phyloP scores from a whole-genome alignment of 1,140 invertebrate genomes.

The Drosophila repleta region DNA sequence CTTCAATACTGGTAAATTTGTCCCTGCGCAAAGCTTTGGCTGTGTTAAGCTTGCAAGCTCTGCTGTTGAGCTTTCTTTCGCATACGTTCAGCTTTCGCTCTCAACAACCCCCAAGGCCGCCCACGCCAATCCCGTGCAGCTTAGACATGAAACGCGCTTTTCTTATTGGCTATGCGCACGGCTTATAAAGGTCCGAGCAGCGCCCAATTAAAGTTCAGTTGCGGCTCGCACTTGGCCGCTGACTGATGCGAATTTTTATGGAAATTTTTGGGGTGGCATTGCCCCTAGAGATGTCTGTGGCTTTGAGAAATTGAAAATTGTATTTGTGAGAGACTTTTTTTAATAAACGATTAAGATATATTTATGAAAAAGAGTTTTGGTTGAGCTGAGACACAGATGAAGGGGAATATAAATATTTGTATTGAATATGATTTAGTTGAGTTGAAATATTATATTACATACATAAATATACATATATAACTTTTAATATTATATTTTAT shows the following conservation, averaged over 20 bases:
- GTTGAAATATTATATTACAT: too few relatives aligned
- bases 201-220: conserved; percentile 71
- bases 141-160: conserved; percentile 44
- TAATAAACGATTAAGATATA: too few relatives aligned
- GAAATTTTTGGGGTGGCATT: conserved; percentile 2
- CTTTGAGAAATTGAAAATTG: neutral
- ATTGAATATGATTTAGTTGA: too few relatives aligned
- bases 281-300: too few relatives aligned
- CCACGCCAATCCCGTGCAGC: conserved; percentile 30
- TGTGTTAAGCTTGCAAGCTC: conserved; percentile 54
- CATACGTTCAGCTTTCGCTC: conserved; percentile 21
- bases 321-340: neutral
- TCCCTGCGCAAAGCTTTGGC: conserved; percentile 25
- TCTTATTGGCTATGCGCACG: conserved; percentile 52
- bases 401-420: too few relatives aligned
- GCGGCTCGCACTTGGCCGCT: conserved; percentile 10
- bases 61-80: conserved; percentile 16
- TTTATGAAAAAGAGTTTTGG: too few relatives aligned
- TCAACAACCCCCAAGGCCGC: conserved; percentile 17
- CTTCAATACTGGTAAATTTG: conserved; percentile 55
- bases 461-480: too few relatives aligned
- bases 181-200: conserved; percentile 62
- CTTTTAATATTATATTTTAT: too few relatives aligned
- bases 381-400: too few relatives aligned
- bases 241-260: conserved; percentile 14